Base-by-base conservation (phyloP, 2,888 invertebrate species). In the Amaurobius ferox region DNA sequence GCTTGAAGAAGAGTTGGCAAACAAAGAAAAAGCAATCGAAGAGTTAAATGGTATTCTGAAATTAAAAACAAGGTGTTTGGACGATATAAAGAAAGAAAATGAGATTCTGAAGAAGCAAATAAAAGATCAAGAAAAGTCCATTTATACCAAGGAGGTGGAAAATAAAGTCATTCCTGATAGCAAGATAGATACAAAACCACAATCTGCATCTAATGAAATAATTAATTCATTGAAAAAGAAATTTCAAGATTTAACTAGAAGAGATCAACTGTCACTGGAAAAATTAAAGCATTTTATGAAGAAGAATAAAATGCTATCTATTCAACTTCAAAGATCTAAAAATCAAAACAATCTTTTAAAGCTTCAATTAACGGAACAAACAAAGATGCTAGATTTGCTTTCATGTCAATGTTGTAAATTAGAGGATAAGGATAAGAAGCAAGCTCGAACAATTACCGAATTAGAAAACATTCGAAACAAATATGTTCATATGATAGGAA, bases 1-100 rank as follows among this genome's bases (percentile, higher is more conserved):
- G 40, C 16, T 80, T 16, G 80, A 80, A 66, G 80, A 80, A 23
- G 73, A 80, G 28, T 7, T 80, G n/a, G 55, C 67, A 5, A 67
- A 67, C 9, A 73, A 80, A 68, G 80, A 80, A 2, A 80, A 73
- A 28, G 5, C 0, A 7, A 44, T 55, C 16, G 73, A 73, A 23
- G 80, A 80, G 30, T 39, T 11, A 11, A n/a, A 2, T 16, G 30
- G 26, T 6, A 19, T n/a, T 7, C 5, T 66, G n/a, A 19, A 28
- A 32, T 66, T 28, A 23, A 66, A 32, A 32, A 19, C 19, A 6
- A 23, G 26, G 11, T 9, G 35, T 9, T 11, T 73, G 28, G 23
- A 26, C 7, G 30, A 28, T 30, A 26, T 30, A 16, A 61, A 2
- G 16, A 39, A 26, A 19, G 68, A 78, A 39, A 78, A 55, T 6